Conservation (phyloP, 2,888 invertebrate genomes). For the Tubiluchus corallicola region DNA sequence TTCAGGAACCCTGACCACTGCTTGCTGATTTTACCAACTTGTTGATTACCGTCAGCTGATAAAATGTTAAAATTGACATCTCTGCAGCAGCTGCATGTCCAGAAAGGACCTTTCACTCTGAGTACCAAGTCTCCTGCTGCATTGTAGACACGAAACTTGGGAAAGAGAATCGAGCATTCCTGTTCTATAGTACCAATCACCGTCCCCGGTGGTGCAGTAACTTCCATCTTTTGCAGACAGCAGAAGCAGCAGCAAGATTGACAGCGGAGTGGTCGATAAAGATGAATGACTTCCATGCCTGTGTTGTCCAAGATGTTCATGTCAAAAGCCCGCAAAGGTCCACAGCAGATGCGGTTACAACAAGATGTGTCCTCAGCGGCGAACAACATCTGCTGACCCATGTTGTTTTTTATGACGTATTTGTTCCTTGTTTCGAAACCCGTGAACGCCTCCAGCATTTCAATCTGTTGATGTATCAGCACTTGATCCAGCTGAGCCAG, state of each 20-base stretch:
- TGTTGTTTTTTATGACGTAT: conserved; percentile 40
- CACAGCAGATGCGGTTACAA: conserved; percentile 12
- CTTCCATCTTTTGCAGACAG: conserved; percentile 20
- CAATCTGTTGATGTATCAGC: conserved; percentile 27
- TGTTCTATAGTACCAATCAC: conserved; percentile 25
- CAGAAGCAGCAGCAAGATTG: conserved; percentile 18
- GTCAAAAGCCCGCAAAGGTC: conserved; percentile 11
- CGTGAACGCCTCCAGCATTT: conserved; percentile 21
- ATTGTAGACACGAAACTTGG: conserved; percentile 53
- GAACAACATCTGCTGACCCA: conserved; percentile 14
- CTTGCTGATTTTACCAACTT: conserved; percentile 73
- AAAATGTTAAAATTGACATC: conserved; percentile 68
- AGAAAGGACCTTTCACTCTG: conserved; percentile 58
- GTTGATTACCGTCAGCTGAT: too few species aligned
- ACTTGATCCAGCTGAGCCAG: conserved; percentile 27
- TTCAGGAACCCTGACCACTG: conserved; percentile 67
- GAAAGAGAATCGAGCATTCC: conserved; percentile 28
- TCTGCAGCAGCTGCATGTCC: conserved; percentile 57
- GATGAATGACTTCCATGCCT: conserved; percentile 23
- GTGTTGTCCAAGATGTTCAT: conserved; percentile 13
- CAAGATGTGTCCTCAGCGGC: conserved; percentile 11
- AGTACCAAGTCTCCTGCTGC: conserved; percentile 52
- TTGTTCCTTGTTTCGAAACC: conserved; percentile 28
- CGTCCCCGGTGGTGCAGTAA: conserved; percentile 24
- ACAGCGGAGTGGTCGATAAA: conserved; percentile 24